Evolutionary conservation across 2,113 vertebrate species (phyloP).

Genomic region (Callorhinus ursinus): DNA sequence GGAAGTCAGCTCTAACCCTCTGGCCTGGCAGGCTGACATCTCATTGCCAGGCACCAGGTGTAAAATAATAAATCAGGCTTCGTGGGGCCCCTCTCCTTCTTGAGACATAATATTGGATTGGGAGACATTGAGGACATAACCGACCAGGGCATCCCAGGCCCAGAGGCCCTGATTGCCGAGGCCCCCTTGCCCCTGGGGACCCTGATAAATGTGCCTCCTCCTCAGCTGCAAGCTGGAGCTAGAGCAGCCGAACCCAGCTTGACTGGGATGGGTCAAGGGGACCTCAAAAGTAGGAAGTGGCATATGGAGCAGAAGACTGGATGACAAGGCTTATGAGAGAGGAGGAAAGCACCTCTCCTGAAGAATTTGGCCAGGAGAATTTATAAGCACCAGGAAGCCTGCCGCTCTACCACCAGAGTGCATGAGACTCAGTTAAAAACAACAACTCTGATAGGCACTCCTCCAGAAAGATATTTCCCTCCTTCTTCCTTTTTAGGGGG

Average conservation of each 20-base stretch:
- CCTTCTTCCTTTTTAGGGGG: background rate
- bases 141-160: background rate
- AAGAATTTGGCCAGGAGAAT: background rate
- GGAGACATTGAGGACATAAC: background rate
- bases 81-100: background rate
- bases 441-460: background rate
- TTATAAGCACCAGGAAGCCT: background rate
- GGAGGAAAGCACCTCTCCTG: background rate
- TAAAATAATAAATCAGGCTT: conserved; percentile 63
- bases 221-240: background rate
- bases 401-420: background rate
- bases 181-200: background rate
- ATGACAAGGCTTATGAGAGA: background rate
- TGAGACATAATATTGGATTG: conserved; percentile 28
- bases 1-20: background rate
- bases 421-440: background rate
- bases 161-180: background rate
- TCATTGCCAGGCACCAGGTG: conserved; percentile 69
- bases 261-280: background rate
- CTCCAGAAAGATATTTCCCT: background rate
- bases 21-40: conserved; percentile 41
- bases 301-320: background rate
- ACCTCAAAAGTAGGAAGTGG: background rate
- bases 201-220: background rate
- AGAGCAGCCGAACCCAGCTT: background rate